Conservation (phyloP, 2,113 vertebrate species). For the Xiphophorus maculatus region DNA sequence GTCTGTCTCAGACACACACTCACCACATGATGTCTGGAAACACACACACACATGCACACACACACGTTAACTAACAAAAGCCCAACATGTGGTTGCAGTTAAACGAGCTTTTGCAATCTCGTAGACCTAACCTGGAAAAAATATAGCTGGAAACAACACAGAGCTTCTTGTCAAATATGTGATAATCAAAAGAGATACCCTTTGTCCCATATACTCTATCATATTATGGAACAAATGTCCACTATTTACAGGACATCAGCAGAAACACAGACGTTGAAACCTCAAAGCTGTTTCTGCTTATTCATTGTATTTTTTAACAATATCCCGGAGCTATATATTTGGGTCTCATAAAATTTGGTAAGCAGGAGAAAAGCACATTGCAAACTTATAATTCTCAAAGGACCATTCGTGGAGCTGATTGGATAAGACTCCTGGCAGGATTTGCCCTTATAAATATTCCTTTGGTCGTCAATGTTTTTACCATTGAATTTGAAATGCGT, state of each 20-base stretch:
- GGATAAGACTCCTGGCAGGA: slow-evolving; percentile 42
- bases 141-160: slow-evolving; percentile 37
- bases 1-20: slow-evolving; percentile 29
- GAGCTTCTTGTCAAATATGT: slow-evolving; percentile 14
- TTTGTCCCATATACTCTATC: not conserved
- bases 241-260: slow-evolving; percentile 3
- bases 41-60: too few species aligned
- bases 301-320: slow-evolving; percentile 12
- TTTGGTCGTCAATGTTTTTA: slow-evolving; percentile 29
- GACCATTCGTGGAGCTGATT: slow-evolving; percentile 12
- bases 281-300: not conserved
- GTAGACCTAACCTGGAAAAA: slow-evolving; percentile 45
- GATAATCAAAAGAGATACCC: slow-evolving; percentile 13
- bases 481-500: slow-evolving; percentile 27
- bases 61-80: slow-evolving; percentile 57
- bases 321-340: slow-evolving; percentile 32
- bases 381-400: slow-evolving; percentile 17
- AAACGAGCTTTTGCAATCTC: slow-evolving; percentile 51
- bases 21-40: slow-evolving; percentile 63
- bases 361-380: slow-evolving; percentile 34
- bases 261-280: not conserved
- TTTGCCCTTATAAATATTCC: slow-evolving; percentile 26
- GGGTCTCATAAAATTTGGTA: slow-evolving; percentile 39
- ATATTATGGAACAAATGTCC: slow-evolving; percentile 1
- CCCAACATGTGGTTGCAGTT: slow-evolving; percentile 71